Evolutionary conservation across 2,113 vertebrate species (phyloP).

Genomic region (Rousettus leschenaultii): DNA sequence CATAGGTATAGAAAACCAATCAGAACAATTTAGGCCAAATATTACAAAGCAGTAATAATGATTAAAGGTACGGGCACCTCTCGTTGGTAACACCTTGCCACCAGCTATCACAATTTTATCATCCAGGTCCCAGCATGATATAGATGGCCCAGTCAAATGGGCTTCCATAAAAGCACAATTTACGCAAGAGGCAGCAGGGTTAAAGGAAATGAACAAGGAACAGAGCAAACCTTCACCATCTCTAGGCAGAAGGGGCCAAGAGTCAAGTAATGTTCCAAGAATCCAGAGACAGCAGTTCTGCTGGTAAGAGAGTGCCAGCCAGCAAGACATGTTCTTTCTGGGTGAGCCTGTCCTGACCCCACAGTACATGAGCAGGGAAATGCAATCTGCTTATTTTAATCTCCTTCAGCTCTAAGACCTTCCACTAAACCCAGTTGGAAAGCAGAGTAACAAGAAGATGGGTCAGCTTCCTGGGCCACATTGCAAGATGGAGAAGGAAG

Average conservation of each 20-base stretch:
- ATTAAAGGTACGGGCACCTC: neutral
- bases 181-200: neutral
- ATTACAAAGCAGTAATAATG: neutral
- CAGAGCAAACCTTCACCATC: neutral
- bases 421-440: neutral
- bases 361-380: rapidly evolving
- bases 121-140: neutral
- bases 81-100: neutral
- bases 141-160: neutral
- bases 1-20: neutral
- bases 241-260: neutral
- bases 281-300: neutral
- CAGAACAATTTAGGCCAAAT: neutral
- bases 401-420: neutral
- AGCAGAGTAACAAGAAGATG: neutral
- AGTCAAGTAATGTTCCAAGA: neutral
- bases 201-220: neutral
- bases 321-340: neutral
- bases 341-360: neutral
- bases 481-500: neutral
- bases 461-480: neutral
- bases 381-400: neutral
- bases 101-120: neutral
- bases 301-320: rapidly evolving
- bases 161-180: neutral